Conservation (phyloP, 1,140 invertebrate species). For the Cryptotermes secundus region DNA sequence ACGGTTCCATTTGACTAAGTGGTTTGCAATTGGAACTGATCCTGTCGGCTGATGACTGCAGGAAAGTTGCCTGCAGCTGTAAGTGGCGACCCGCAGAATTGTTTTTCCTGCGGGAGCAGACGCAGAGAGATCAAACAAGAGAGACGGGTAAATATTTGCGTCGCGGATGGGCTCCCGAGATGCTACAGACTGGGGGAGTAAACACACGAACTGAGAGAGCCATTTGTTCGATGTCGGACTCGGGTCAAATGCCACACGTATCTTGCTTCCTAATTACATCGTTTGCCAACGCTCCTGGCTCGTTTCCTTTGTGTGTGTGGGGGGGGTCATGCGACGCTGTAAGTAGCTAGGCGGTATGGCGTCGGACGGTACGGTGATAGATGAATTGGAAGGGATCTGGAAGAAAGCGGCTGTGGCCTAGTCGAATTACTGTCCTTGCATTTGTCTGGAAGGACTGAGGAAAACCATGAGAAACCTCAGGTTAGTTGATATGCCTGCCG, state of each 20-base stretch:
- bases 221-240: background rate
- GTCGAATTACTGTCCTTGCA: too few relatives aligned
- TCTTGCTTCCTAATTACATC: too few relatives aligned
- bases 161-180: background rate
- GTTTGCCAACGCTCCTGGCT: too few relatives aligned
- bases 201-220: background rate
- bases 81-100: background rate
- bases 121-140: background rate
- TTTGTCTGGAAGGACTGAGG: too few relatives aligned
- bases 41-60: background rate
- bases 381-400: too few relatives aligned
- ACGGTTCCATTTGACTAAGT: slow-evolving; percentile 15
- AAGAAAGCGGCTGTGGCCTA: too few relatives aligned
- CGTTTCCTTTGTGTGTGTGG: too few relatives aligned
- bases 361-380: too few relatives aligned
- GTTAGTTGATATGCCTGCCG: too few relatives aligned
- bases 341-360: too few relatives aligned
- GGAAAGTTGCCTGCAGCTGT: background rate
- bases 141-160: background rate
- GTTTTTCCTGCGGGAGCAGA: background rate
- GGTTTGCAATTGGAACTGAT: background rate
- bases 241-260: background rate
- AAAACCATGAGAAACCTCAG: too few relatives aligned
- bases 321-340: too few relatives aligned
- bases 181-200: background rate